Evolutionary conservation across 2,888 invertebrate species (phyloP).

Genomic region (Terebella lapidaria): DNA sequence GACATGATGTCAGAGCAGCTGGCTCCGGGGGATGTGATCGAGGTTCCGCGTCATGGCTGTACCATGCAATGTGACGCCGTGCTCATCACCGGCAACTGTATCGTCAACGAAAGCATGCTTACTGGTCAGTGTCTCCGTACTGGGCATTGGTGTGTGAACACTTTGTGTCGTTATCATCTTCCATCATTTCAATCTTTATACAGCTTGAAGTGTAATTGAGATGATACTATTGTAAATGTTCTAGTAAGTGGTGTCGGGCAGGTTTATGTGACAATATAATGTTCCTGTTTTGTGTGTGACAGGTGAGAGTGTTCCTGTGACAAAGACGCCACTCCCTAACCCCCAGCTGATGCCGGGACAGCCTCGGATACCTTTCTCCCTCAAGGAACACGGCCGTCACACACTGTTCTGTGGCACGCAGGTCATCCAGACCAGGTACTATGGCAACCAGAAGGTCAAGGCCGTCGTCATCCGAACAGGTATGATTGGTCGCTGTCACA

Average conservation of each 20-base stretch:
- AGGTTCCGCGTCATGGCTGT: constrained; percentile 78
- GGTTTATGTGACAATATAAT: too few species aligned
- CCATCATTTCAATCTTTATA: too few species aligned
- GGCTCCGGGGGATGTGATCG: constrained; percentile 84
- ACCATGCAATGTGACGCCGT: constrained; percentile 86
- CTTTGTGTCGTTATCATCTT: too few species aligned
- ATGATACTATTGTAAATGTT: too few species aligned
- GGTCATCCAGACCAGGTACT: constrained; percentile 85
- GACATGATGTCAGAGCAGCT: constrained; percentile 63
- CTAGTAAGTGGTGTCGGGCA: too few species aligned
- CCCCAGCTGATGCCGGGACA: constrained; percentile 53
- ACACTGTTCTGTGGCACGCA: constrained; percentile 87
- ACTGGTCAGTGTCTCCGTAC: constrained; percentile 68
- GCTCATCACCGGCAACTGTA: constrained; percentile 77
- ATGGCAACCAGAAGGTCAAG: constrained; percentile 70
- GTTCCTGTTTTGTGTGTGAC: too few species aligned
- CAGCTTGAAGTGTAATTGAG: too few species aligned
- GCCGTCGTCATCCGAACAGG: constrained; percentile 78
- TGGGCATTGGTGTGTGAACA: too few species aligned
- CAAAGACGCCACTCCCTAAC: constrained; percentile 79
- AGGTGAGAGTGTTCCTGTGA: constrained; percentile 94
- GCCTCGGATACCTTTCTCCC: constrained; percentile 61
- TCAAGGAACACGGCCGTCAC: constrained; percentile 81
- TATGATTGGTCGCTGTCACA: too few species aligned
- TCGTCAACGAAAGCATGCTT: constrained; percentile 88